Evolutionary conservation across 2,113 vertebrate genomes (phyloP).

Genomic region (Enhydra lutris): DNA sequence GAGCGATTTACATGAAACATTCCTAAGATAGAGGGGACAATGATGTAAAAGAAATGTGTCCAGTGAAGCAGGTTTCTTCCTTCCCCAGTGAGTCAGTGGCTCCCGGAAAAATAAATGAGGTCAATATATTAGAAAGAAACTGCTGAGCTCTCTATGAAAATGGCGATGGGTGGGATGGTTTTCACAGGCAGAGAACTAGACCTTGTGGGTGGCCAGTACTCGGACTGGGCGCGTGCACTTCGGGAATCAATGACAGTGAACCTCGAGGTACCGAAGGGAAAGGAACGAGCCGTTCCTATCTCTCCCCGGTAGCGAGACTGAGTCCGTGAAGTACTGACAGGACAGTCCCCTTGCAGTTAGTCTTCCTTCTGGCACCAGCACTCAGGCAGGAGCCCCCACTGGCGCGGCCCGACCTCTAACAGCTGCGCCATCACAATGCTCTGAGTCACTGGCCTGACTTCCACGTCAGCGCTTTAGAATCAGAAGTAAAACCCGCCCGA

Average conservation of each 20-base stretch:
- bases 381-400: slow-evolving; percentile 46
- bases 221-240: background rate
- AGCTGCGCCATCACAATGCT: slow-evolving; percentile 76
- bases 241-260: background rate
- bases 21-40: background rate
- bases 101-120: background rate
- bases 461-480: slow-evolving; percentile 25
- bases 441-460: slow-evolving; percentile 67
- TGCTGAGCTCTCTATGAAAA: background rate
- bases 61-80: background rate
- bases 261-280: background rate
- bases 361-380: slow-evolving; percentile 69
- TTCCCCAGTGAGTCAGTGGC: background rate
- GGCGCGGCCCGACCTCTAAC: background rate
- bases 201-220: rapidly evolving
- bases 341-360: background rate
- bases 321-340: slow-evolving; percentile 22
- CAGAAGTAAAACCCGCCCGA: slow-evolving; percentile 60
- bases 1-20: background rate
- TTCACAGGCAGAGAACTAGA: background rate
- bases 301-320: background rate
- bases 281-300: background rate
- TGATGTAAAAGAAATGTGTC: background rate
- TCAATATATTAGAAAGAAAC: background rate
- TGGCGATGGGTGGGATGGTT: background rate